phyloP scores from a whole-genome alignment of 2,113 vertebrate species.

The Melanerpes aurifrons region DNA sequence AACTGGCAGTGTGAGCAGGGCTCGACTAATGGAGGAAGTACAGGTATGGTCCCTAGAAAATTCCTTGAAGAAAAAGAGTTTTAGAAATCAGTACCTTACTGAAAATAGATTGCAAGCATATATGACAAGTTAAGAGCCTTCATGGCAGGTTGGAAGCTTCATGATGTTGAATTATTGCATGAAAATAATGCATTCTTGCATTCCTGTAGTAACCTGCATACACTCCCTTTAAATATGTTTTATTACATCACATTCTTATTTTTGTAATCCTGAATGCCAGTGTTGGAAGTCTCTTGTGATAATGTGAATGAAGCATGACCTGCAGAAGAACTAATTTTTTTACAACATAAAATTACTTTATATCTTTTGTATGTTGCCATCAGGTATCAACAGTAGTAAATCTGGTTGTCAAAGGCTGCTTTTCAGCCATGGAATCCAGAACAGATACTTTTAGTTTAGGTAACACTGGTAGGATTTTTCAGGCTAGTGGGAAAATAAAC shows the following conservation, averaged over 20 bases:
- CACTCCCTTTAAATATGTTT: neutral
- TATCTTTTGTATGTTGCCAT: neutral
- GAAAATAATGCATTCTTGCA: neutral
- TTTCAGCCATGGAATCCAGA: neutral
- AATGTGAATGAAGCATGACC: neutral
- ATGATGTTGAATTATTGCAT: neutral
- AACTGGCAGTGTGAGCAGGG: neutral
- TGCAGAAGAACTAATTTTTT: neutral
- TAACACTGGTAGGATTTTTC: neutral
- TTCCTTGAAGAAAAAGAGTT: neutral
- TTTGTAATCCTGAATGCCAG: neutral
- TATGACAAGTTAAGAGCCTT: conserved; percentile 3
- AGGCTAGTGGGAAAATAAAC: neutral
- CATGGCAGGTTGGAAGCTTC: neutral
- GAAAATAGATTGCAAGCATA: neutral
- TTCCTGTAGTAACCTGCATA: neutral
- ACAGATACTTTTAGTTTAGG: neutral
- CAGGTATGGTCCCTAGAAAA: neutral
- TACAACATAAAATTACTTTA: neutral
- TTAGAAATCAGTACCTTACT: neutral
- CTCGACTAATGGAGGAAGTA: neutral
- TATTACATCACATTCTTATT: neutral
- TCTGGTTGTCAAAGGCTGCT: neutral
- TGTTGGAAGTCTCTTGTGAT: neutral
- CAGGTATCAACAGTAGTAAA: neutral